Conservation (phyloP, 2,888 invertebrate genomes). For the Crioceris asparagi region DNA sequence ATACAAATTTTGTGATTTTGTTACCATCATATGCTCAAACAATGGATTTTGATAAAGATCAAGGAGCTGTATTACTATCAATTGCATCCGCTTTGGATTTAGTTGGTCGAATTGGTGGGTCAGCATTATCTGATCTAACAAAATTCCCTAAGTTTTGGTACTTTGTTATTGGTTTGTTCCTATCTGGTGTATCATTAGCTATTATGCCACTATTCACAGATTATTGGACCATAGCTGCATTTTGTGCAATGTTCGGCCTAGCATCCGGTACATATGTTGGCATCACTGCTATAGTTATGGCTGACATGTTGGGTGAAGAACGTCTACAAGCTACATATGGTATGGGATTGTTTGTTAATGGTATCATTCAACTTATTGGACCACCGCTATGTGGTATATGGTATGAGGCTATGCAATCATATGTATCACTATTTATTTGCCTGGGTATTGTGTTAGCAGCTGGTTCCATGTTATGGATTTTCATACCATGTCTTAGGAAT, state of each 20-base stretch:
- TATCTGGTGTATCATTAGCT: constrained; percentile 66
- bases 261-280: constrained; percentile 80
- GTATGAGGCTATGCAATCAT: constrained; percentile 51
- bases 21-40: constrained; percentile 67
- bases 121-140: constrained; percentile 69
- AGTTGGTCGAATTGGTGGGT: constrained; percentile 75
- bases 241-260: constrained; percentile 68
- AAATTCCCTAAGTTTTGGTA: constrained; percentile 71
- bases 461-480: constrained; percentile 65
- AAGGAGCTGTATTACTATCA: constrained; percentile 63
- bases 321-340: constrained; percentile 78
- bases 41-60: constrained; percentile 58
- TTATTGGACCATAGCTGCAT: constrained; percentile 54
- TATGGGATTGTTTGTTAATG: constrained; percentile 75
- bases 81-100: constrained; percentile 73
- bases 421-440: constrained; percentile 61
- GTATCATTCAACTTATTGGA: constrained; percentile 68
- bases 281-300: constrained; percentile 79
- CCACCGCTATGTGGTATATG: constrained; percentile 74
- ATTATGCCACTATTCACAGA: constrained; percentile 56
- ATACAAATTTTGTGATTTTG: constrained; percentile 75
- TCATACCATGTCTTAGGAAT: constrained; percentile 57
- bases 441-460: constrained; percentile 61
- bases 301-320: constrained; percentile 76
- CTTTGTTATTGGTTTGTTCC: constrained; percentile 65